phyloP scores from a whole-genome alignment of 2,888 invertebrate species.

The Drosophila recens region DNA sequence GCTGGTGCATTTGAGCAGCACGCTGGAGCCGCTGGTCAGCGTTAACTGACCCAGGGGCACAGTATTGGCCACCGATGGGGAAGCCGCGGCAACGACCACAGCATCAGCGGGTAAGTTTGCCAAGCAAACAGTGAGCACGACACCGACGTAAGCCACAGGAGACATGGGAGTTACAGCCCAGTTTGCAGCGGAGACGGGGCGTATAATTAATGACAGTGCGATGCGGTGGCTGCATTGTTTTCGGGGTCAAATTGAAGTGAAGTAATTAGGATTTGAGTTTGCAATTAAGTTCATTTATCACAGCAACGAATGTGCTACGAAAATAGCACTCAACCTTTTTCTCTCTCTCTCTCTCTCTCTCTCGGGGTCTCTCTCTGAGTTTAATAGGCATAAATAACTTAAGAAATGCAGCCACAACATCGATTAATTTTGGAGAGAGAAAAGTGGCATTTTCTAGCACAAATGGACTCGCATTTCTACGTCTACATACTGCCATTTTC shows the following conservation, averaged over 20 bases:
- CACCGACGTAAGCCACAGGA: conserved; percentile 68
- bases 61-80: conserved; percentile 20
- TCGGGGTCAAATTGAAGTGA: conserved; percentile 66
- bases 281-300: conserved; percentile 77
- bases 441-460: conserved; percentile 2
- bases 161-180: conserved; percentile 17
- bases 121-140: conserved; percentile 63
- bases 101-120: conserved; percentile 59
- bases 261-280: conserved; percentile 78
- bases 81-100: conserved; percentile 35
- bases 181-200: conserved; percentile 36
- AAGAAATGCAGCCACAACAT: conserved; percentile 22
- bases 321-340: neutral
- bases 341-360: neutral
- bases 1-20: conserved; percentile 73
- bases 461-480: conserved; percentile 2
- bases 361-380: neutral
- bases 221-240: conserved; percentile 34
- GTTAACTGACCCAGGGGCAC: conserved; percentile 82
- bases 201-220: conserved; percentile 73
- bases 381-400: conserved; percentile 18
- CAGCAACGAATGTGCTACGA: conserved; percentile 20
- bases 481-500: conserved; percentile 62
- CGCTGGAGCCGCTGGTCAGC: conserved; percentile 82
- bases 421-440: conserved; percentile 11